phyloP scores from a whole-genome alignment of 2,888 invertebrate genomes.

The Apomyelois bistriatella region DNA sequence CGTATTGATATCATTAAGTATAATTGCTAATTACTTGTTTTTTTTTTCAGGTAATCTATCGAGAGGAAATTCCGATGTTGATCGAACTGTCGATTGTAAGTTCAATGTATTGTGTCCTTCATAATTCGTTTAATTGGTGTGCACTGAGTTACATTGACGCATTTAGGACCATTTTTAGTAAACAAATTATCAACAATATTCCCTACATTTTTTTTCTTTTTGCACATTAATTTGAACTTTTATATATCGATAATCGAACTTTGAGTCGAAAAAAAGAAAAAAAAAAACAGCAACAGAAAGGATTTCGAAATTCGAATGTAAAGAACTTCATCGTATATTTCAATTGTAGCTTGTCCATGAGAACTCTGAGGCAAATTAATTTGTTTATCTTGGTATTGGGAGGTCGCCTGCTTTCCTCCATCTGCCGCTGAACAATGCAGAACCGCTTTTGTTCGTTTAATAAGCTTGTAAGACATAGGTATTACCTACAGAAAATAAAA shows the following conservation, averaged over 20 bases:
- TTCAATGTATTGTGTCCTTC: slow-evolving; percentile 6
- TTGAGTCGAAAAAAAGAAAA: not conserved
- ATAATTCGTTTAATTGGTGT: not conserved
- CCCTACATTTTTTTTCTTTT: not conserved
- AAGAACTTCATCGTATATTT: not conserved
- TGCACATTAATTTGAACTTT: not conserved
- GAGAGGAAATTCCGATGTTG: slow-evolving; percentile 7
- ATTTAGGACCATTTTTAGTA: not conserved
- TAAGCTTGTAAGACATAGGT: not conserved
- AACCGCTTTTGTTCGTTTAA: slow-evolving; percentile 10
- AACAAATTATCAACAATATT: not conserved
- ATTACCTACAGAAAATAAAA: not conserved
- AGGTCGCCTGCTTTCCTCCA: slow-evolving; percentile 6
- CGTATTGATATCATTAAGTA: slow-evolving; percentile 13
- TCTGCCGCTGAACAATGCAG: not conserved
- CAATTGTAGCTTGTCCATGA: slow-evolving; percentile 3
- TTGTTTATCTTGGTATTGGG: slow-evolving; percentile 6
- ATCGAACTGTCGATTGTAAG: slow-evolving; percentile 1
- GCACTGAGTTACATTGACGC: not conserved
- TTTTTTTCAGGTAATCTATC: slow-evolving; percentile 28
- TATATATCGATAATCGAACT: no score
- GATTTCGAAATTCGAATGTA: not conserved
- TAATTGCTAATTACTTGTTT: slow-evolving; percentile 18
- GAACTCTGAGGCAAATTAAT: slow-evolving; percentile 5
- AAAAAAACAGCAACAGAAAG: not conserved